A percentile compares a stretch with the other conserved stretches of the same genome.
phyloP scores from a whole-genome alignment of 2,797 vertebrate genomes.

The Cyprinodon diabolis region DNA sequence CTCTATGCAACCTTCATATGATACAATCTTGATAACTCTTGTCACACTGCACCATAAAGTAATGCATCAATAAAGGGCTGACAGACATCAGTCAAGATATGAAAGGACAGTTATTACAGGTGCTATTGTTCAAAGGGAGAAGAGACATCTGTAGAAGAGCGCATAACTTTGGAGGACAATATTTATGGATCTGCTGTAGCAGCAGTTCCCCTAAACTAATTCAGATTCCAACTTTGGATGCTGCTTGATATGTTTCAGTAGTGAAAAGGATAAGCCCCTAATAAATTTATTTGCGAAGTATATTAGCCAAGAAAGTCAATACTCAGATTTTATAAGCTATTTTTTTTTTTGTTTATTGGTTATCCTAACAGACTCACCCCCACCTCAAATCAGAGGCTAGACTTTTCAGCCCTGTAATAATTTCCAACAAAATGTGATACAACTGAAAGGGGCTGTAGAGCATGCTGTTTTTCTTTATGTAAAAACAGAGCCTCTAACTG shows the following conservation, averaged over 20 bases:
- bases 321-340: neutral
- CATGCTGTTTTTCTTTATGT: neutral
- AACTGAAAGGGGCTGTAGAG: neutral
- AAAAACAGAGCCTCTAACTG: neutral
- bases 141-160: neutral
- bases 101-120: neutral
- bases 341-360: neutral
- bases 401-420: neutral
- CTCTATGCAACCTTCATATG: neutral
- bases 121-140: neutral
- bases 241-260: neutral
- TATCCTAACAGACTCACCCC: neutral
- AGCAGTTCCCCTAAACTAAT: neutral
- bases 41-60: neutral
- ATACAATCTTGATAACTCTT: neutral
- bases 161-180: neutral
- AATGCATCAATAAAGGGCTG: neutral
- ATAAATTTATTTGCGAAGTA: neutral
- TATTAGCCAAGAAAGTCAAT: neutral
- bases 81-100: neutral
- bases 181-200: neutral
- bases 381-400: neutral
- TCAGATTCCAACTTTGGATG: neutral
- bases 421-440: neutral
- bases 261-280: neutral